Conservation (phyloP, 2,888 invertebrate species). For the Euclidia mi region DNA sequence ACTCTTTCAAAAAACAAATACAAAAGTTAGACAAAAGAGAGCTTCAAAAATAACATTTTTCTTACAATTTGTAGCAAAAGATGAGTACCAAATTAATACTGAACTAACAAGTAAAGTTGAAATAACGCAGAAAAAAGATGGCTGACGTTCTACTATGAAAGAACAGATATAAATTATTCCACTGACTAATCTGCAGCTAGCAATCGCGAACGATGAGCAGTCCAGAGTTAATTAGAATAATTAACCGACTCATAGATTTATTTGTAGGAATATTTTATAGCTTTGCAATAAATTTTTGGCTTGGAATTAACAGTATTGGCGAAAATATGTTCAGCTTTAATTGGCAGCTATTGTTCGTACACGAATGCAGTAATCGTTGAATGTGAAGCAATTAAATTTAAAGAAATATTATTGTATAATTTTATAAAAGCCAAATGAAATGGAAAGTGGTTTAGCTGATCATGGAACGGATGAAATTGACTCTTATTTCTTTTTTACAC, state of each 20-base stretch:
- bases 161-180: conserved; percentile 41
- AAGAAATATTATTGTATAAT: too few relatives aligned
- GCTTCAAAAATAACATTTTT: not conserved
- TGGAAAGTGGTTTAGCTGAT: too few relatives aligned
- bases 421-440: too few relatives aligned
- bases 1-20: too few relatives aligned
- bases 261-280: conserved; percentile 28
- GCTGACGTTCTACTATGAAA: conserved; percentile 26
- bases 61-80: not conserved
- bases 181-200: conserved; percentile 29
- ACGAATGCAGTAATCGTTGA: too few relatives aligned
- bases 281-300: conserved; percentile 16
- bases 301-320: not conserved
- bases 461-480: too few relatives aligned
- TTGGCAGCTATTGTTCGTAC: too few relatives aligned
- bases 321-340: too few relatives aligned
- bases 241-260: conserved; percentile 38
- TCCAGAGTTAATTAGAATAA: conserved; percentile 35
- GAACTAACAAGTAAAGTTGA: conserved; percentile 12
- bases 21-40: not conserved
- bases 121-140: conserved; percentile 16
- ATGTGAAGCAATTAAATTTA: too few relatives aligned
- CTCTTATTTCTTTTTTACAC: too few relatives aligned
- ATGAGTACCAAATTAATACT: conserved; percentile 20
- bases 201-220: conserved; percentile 21